phyloP scores from a whole-genome alignment of 2,797 vertebrate genomes.

The Paramormyrops hopkinsi region DNA sequence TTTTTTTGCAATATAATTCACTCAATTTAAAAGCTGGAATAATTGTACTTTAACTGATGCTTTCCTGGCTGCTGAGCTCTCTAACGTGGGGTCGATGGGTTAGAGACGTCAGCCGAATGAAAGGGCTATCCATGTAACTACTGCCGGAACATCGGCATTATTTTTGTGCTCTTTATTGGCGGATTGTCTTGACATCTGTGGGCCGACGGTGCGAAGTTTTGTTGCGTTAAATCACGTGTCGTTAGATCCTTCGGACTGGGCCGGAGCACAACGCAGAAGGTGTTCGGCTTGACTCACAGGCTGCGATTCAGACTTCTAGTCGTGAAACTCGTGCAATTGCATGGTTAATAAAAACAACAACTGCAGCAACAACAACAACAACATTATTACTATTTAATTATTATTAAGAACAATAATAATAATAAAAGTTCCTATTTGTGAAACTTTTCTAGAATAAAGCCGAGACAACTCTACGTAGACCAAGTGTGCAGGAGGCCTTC shows the following conservation, averaged over 20 bases:
- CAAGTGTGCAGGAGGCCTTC: not conserved
- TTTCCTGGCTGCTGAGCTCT: not conserved
- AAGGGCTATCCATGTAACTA: constrained; percentile 11
- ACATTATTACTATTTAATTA: not conserved
- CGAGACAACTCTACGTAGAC: not conserved
- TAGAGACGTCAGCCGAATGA: constrained; percentile 13
- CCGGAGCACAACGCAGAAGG: not conserved
- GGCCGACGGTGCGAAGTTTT: not conserved
- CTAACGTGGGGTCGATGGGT: not conserved
- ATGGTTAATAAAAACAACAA: not conserved
- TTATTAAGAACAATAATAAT: not conserved
- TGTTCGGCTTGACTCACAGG: not conserved
- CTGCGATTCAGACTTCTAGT: not conserved
- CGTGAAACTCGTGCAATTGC: not conserved
- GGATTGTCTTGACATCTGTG: not conserved
- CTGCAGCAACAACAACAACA: not conserved
- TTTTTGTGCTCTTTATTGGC: not conserved
- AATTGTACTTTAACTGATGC: constrained; percentile 23
- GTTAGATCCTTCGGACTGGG: not conserved
- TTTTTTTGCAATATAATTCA: not conserved
- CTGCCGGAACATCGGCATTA: constrained; percentile 8
- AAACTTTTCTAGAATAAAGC: not conserved
- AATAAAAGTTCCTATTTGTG: not conserved
- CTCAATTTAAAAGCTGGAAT: constrained; percentile 8
- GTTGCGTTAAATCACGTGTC: not conserved